A percentile compares a stretch with the other conserved stretches of the same genome.
Conservation (phyloP, 2,797 vertebrate species). For the Paedocypris micromegethes region DNA sequence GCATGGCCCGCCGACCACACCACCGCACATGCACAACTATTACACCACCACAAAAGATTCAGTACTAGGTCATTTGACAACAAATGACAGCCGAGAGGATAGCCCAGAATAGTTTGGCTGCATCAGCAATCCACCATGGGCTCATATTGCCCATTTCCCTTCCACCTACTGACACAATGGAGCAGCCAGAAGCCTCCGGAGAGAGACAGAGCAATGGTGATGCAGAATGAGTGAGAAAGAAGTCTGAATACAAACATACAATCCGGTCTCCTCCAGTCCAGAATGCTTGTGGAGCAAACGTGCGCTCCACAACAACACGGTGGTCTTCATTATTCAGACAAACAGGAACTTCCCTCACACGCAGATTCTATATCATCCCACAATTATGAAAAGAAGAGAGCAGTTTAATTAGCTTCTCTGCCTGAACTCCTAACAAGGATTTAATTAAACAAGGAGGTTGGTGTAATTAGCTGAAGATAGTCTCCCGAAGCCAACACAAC, state of each 20-base stretch:
- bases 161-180: slow-evolving; percentile 42
- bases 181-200: slow-evolving; percentile 31
- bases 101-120: slow-evolving; percentile 47
- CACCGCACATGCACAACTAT: slow-evolving; percentile 29
- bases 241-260: slow-evolving; percentile 31
- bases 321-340: slow-evolving; percentile 29
- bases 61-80: slow-evolving; percentile 39
- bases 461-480: slow-evolving; percentile 82
- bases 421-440: slow-evolving; percentile 82
- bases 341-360: slow-evolving; percentile 62
- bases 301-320: slow-evolving; percentile 19
- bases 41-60: slow-evolving; percentile 40
- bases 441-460: slow-evolving; percentile 85
- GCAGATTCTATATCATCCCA: slow-evolving; percentile 74
- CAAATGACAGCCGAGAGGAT: slow-evolving; percentile 43
- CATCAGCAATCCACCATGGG: slow-evolving; percentile 45
- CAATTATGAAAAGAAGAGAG: slow-evolving; percentile 73
- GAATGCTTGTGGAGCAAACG: slow-evolving; percentile 30
- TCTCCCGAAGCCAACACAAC: slow-evolving; percentile 71
- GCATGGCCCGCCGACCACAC: not conserved
- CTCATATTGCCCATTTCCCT: slow-evolving; percentile 37
- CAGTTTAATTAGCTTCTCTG: slow-evolving; percentile 84
- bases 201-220: slow-evolving; percentile 32
- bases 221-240: slow-evolving; percentile 18
- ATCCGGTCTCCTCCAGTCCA: slow-evolving; percentile 34